Percentiles rank a stretch among this genome's conserved stretches.
Conservation (phyloP, 2,888 invertebrate species). For the Kuschelorhynchus macadamiae region DNA sequence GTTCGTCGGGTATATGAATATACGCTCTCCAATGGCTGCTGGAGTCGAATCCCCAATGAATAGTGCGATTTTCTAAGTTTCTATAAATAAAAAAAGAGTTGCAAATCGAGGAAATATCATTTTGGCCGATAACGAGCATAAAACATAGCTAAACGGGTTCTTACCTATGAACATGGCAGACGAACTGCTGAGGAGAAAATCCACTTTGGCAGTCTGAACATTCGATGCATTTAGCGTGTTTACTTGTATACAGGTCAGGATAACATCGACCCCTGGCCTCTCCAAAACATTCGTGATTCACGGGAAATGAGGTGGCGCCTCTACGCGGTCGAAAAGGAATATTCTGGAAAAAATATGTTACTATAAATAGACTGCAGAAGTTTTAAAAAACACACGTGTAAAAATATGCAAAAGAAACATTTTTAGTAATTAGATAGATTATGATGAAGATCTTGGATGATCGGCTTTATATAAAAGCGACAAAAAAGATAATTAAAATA, state of each 20-base stretch:
- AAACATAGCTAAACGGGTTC: not conserved
- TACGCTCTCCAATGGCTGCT: constrained; percentile 91
- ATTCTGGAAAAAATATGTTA: constrained; percentile 42
- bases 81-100: constrained; percentile 13
- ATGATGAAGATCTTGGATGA: too few species aligned
- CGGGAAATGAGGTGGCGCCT: constrained; percentile 76
- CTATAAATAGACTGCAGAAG: too few species aligned
- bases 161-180: constrained; percentile 86
- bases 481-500: too few species aligned
- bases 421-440: too few species aligned
- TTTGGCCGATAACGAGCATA: constrained; percentile 2
- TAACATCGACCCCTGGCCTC: constrained; percentile 91
- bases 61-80: constrained; percentile 87
- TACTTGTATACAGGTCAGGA: constrained; percentile 83
- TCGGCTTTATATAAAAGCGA: too few species aligned
- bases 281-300: constrained; percentile 98
- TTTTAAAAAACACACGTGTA: too few species aligned
- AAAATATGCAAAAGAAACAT: too few species aligned
- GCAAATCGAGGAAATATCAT: not conserved
- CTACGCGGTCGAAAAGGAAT: constrained; percentile 61
- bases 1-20: constrained; percentile 88
- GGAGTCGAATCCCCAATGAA: constrained; percentile 99
- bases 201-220: constrained; percentile 91
- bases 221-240: constrained; percentile 87
- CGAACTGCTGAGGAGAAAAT: constrained; percentile 93